Conservation (phyloP, 1,140 invertebrate species). For the Fopius arisanus region DNA sequence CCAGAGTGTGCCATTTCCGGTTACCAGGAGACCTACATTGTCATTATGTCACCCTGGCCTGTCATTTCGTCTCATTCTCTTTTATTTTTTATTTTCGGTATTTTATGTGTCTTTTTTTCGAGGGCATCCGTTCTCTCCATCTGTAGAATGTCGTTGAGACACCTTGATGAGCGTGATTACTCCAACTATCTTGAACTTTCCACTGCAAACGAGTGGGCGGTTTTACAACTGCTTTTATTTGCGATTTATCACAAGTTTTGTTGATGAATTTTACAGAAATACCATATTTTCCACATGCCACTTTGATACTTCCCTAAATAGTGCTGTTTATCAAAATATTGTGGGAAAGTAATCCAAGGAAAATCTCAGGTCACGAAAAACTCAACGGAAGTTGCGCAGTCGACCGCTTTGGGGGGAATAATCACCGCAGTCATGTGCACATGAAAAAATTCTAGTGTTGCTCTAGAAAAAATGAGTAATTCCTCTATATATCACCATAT, state of each 20-base stretch:
- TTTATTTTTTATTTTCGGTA: conserved; percentile 1
- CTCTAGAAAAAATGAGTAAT: too few relatives aligned
- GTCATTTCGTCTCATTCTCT: conserved; percentile 27
- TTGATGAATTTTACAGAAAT: background rate
- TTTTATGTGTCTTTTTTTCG: conserved; percentile 12
- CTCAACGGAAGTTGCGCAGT: too few relatives aligned
- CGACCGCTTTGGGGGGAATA: too few relatives aligned
- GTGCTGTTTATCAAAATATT: too few relatives aligned
- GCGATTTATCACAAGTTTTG: background rate
- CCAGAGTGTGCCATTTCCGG: conserved; percentile 24
- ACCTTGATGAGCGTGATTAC: conserved; percentile 21
- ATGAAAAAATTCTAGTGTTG: too few relatives aligned
- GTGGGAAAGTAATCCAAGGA: too few relatives aligned
- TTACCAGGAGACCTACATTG: conserved; percentile 17
- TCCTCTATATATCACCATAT: too few relatives aligned
- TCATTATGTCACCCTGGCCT: conserved; percentile 34
- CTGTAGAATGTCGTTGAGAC: background rate
- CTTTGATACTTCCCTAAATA: too few relatives aligned
- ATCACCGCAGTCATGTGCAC: too few relatives aligned
- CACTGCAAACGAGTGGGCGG: background rate
- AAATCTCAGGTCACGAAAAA: too few relatives aligned
- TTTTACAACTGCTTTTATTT: background rate
- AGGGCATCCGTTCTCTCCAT: conserved; percentile 25
- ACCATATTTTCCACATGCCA: too few relatives aligned
- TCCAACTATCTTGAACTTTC: background rate